These are phyloP conservation scores for Bugulina stolonifera DNA, from an alignment of 2,888 invertebrate genomes.

Conservation along the genomic window DNA sequence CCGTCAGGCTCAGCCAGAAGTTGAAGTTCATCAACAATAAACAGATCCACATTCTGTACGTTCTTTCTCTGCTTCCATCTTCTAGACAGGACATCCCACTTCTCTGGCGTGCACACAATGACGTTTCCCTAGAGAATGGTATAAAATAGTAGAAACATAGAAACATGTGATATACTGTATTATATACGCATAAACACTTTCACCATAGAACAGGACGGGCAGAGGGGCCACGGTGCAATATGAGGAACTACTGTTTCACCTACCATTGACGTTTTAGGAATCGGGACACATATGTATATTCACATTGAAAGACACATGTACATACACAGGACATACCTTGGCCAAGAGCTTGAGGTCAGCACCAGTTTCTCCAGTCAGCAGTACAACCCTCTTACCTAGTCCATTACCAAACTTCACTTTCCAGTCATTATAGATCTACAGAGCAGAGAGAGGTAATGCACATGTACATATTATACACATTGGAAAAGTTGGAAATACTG, in stretches of 20 bases:
- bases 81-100: slow-evolving; percentile 96
- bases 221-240: no score
- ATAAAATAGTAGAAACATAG: no score
- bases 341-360: slow-evolving; percentile 84
- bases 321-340: slow-evolving; percentile 50
- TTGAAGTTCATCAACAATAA: slow-evolving; percentile 94
- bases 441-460: no score
- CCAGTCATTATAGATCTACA: slow-evolving; percentile 74
- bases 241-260: no score
- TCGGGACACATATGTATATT: no score
- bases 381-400: slow-evolving; percentile 72
- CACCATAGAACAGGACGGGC: no score
- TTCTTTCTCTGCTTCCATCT: slow-evolving; percentile 98
- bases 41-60: slow-evolving; percentile 90
- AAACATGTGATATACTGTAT: not conserved
- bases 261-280: no score
- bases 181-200: not conserved
- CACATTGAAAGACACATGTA: slow-evolving; percentile 26
- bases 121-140: slow-evolving; percentile 80
- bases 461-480: no score
- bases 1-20: slow-evolving; percentile 58
- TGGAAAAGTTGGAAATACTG: no score
- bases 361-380: slow-evolving; percentile 92
- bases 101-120: slow-evolving; percentile 93
- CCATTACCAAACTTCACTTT: slow-evolving; percentile 70